phyloP scores from a whole-genome alignment of 2,113 vertebrate species.

The Chamaea fasciata region DNA sequence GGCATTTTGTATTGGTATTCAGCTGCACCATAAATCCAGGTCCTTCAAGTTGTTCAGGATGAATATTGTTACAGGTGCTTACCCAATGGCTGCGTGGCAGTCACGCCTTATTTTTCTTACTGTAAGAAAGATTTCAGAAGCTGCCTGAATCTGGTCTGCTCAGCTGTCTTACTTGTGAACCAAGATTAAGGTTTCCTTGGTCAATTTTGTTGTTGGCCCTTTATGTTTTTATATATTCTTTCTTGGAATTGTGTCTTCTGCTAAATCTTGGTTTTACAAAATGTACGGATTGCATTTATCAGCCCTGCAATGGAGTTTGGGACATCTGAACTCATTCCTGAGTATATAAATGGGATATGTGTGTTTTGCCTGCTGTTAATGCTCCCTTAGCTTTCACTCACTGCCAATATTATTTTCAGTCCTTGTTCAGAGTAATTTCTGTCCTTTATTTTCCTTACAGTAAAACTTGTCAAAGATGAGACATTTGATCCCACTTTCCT shows the following conservation, averaged over 20 bases:
- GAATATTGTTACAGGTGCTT: neutral
- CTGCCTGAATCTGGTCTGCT: neutral
- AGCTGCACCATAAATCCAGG: neutral
- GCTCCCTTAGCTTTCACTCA: neutral
- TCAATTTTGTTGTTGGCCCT: neutral
- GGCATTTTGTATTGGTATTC: neutral
- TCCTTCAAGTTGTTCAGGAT: neutral
- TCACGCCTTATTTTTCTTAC: neutral
- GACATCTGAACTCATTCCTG: neutral
- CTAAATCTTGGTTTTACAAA: neutral
- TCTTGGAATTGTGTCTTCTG: neutral
- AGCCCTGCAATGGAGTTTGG: neutral
- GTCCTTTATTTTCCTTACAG: neutral
- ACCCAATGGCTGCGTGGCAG: neutral
- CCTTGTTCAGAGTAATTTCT: neutral
- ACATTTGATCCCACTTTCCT: neutral
- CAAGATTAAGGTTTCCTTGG: neutral
- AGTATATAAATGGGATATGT: neutral
- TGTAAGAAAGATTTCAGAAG: neutral
- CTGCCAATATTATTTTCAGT: neutral
- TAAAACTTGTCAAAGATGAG: neutral
- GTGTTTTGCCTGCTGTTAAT: neutral
- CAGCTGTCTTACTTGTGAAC: neutral
- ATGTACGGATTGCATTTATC: neutral
- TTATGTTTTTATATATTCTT: neutral